Conservation (phyloP, 2,888 invertebrate genomes). For the Dryobota labecula region DNA sequence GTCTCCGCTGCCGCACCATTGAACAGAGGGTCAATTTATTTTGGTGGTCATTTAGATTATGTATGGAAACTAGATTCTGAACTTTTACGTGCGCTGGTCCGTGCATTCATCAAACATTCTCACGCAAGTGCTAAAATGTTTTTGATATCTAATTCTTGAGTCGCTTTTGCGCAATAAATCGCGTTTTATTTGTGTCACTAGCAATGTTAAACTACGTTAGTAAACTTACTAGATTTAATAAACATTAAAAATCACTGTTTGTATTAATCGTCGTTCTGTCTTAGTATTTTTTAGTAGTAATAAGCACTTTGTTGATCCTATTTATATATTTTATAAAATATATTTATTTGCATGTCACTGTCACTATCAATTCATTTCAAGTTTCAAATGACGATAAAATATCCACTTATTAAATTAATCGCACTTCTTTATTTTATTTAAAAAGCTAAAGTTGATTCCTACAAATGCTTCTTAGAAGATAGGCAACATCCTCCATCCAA, state of each 20-base stretch:
- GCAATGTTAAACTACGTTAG: conserved; percentile 12
- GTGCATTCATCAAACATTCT: conserved; percentile 12
- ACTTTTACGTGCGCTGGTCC: conserved; percentile 4
- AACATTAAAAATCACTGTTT: conserved; percentile 1
- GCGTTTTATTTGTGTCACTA: background rate
- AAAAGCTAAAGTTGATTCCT: conserved; percentile 40
- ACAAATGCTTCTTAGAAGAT: conserved; percentile 53
- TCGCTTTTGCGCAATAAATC: background rate
- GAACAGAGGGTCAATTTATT: conserved; percentile 10
- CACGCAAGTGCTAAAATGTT: conserved; percentile 9
- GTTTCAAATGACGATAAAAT: conserved; percentile 46
- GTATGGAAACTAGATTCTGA: conserved; percentile 5
- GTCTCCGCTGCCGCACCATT: conserved; percentile 12
- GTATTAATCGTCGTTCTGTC: background rate
- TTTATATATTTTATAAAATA: conserved; percentile 55
- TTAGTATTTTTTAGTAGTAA: conserved; percentile 9
- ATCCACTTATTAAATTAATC: conserved; percentile 54
- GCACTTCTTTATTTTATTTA: conserved; percentile 52
- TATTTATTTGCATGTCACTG: conserved; percentile 40
- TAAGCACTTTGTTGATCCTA: conserved; percentile 34
- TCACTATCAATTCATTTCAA: conserved; percentile 43
- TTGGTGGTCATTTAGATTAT: background rate
- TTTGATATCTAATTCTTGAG: background rate
- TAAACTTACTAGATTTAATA: conserved; percentile 24
- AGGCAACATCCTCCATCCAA: conserved; percentile 18